Evolutionary conservation across 2,113 vertebrate species (phyloP), one percentile per base, ranked within the genome.

Genomic region (Chaetodon auriga): DNA sequence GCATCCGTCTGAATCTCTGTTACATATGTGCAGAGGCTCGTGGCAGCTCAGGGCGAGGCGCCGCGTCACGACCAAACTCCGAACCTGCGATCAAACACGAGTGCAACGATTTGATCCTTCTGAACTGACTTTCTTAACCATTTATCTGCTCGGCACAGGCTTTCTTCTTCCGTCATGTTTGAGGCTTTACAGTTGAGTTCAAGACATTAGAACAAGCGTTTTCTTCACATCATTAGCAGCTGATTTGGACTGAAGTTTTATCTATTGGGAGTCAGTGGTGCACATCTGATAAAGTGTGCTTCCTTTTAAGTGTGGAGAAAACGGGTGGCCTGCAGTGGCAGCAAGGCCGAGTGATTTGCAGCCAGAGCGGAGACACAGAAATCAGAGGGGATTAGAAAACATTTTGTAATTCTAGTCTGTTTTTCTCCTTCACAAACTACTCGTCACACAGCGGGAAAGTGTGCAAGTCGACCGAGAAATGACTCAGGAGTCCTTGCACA

Each of bases 201-300:
- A 70, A 68, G 60, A 82, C 68, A 68, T 62, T 18, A 85, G 63
- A 75, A 73, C 78, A 70, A 38, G 18, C 1, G 0, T 60, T 88
- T 83, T 74, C 80, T 73, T 45, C 80, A 65, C 63, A 4, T 78
- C 83, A 79, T 88, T 89, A 85, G 43, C 81, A 62, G 53, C 71
- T 73, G 78, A 74, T 87, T 81, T 64, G 58, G 78, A 82, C 65
- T 35, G 11, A 45, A 75, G 48, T 53, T 82, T 88, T 80, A 80
- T 93, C 87, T 84, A 25, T 51, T 63, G 36, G 21, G 43, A 75
- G 65, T 51, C 84, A 7, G 16, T 62, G 84, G 41, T 48, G 72
- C 45, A 35, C 60, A 16, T 77, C 83, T 63, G 89, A 93, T 93
- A 75, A 86, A 86, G 72, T 46, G 48, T 18, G 51, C 46, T 60